Percentiles rank a stretch among this genome's conserved stretches.
Conservation (phyloP, 1,140 invertebrate species). For the Brevipalpus yothersi region DNA sequence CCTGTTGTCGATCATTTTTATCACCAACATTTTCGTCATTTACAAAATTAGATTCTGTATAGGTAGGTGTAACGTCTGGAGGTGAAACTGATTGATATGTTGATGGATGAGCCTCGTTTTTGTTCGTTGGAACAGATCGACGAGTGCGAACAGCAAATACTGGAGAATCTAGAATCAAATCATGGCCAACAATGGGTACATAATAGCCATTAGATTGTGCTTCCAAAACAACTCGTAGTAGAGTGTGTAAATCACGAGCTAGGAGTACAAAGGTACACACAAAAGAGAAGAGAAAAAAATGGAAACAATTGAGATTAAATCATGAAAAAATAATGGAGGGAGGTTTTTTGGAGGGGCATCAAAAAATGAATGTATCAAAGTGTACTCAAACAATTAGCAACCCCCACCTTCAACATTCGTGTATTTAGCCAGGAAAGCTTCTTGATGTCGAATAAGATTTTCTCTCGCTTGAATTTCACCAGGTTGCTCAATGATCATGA, state of each 20-base stretch:
- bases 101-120: neutral
- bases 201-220: neutral
- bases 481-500: constrained; percentile 6
- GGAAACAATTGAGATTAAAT: neutral
- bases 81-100: neutral
- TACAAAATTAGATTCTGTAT: neutral
- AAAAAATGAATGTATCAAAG: neutral
- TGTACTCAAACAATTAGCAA: neutral
- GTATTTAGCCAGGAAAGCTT: constrained; percentile 5
- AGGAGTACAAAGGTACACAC: neutral
- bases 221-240: neutral
- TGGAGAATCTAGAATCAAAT: neutral
- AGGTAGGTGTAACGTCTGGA: neutral
- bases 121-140: neutral
- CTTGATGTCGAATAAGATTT: constrained; percentile 1
- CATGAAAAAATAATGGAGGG: neutral
- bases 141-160: neutral
- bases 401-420: constrained; percentile 2
- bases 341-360: neutral
- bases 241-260: neutral
- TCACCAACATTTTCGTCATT: no score
- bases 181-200: constrained; percentile 1
- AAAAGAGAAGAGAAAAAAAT: neutral
- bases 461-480: constrained; percentile 2
- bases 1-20: no score